These are phyloP conservation scores for Caenorhabditis afra DNA, from an alignment of 2,888 invertebrate genomes.

Conservation along the genomic window DNA sequence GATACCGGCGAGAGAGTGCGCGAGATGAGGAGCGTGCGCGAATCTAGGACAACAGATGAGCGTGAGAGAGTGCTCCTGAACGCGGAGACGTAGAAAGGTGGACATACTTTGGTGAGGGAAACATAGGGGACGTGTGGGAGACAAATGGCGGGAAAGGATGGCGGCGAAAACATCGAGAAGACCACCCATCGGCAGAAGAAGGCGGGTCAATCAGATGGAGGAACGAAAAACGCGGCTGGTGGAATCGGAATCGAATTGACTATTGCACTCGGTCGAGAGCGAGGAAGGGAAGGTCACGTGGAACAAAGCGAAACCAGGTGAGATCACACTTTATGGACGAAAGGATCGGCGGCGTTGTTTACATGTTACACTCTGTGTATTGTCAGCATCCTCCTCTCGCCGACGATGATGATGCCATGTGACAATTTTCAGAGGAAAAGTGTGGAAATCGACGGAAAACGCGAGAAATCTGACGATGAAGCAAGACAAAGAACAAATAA, in stretches of 20 bases:
- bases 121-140: neutral
- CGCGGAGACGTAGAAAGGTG: neutral
- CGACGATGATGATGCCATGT: neutral
- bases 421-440: neutral
- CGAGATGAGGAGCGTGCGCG: neutral
- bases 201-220: neutral
- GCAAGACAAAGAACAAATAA: neutral
- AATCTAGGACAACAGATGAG: slow-evolving; percentile 8
- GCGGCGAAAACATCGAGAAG: neutral
- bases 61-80: neutral
- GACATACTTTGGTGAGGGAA: neutral
- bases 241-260: too few species aligned
- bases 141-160: slow-evolving; percentile 4
- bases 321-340: too few species aligned
- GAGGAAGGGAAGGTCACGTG: too few species aligned
- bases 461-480: neutral
- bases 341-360: too few species aligned
- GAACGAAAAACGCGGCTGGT: neutral
- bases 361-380: too few species aligned
- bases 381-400: too few species aligned
- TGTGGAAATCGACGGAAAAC: neutral
- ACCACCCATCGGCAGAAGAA: slow-evolving; percentile 1
- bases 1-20: neutral
- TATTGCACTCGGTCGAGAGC: too few species aligned
- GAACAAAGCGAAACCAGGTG: too few species aligned